These are phyloP conservation scores for Pygocentrus nattereri DNA, from an alignment of 2,797 vertebrate species.

Conservation along the genomic window DNA sequence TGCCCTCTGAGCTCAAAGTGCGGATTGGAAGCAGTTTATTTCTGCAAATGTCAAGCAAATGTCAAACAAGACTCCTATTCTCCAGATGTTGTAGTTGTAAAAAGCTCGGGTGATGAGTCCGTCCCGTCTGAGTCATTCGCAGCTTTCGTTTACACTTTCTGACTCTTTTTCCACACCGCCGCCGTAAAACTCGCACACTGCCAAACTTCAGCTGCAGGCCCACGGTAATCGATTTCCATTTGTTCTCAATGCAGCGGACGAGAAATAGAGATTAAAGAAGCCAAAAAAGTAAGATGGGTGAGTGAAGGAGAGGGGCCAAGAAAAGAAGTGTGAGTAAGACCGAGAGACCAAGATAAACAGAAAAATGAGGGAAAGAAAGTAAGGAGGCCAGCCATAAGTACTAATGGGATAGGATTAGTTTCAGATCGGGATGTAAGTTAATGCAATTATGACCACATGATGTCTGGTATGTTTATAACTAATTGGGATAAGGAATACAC, in stretches of 20 bases:
- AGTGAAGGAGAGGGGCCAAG: background rate
- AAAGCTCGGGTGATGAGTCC: background rate
- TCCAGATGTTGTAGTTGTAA: background rate
- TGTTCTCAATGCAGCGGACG: no score
- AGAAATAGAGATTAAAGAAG: background rate
- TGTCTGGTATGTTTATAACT: no score
- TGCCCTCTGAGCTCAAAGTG: background rate
- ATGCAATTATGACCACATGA: no score
- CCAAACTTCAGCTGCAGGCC: background rate
- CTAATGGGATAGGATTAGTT: no score
- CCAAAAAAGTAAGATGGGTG: background rate
- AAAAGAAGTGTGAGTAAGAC: background rate
- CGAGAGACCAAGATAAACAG: background rate
- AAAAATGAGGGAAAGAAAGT: background rate
- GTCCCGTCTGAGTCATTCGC: background rate
- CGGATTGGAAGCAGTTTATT: background rate
- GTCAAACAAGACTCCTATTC: conserved; percentile 17
- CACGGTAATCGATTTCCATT: background rate
- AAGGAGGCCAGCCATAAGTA: no score
- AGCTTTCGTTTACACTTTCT: background rate
- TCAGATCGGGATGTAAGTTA: no score
- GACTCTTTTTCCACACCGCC: background rate
- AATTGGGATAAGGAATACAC: no score
- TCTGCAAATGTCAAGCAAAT: conserved; percentile 22
- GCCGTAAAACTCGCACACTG: background rate